phyloP scores from a whole-genome alignment of 1,140 invertebrate genomes.

The Diprion similis region DNA sequence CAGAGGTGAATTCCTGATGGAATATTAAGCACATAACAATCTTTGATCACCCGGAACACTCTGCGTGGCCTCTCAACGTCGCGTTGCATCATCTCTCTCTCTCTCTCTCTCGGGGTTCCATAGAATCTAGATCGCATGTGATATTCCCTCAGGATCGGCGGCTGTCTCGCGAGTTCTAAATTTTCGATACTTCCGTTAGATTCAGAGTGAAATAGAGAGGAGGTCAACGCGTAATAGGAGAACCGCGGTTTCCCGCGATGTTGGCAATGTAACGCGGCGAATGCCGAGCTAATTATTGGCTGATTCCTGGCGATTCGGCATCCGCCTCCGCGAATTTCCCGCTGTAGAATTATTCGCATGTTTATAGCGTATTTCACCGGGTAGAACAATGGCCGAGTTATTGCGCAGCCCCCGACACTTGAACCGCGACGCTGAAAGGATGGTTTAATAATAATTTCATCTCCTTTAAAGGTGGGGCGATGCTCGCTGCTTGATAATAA shows the following conservation, averaged over 20 bases:
- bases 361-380: background rate
- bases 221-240: too few species aligned
- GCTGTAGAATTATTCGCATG: too few species aligned
- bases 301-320: background rate
- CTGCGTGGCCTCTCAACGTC: too few species aligned
- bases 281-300: background rate
- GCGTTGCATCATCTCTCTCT: too few species aligned
- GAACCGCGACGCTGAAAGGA: background rate
- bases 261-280: too few species aligned
- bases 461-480: slow-evolving; percentile 20
- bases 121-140: background rate
- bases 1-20: background rate
- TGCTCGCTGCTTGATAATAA: slow-evolving; percentile 30
- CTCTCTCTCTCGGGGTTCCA: too few species aligned
- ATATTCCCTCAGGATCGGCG: background rate
- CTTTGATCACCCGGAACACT: background rate
- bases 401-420: too few species aligned
- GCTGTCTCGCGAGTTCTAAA: too few species aligned
- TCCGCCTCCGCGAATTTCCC: background rate
- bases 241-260: too few species aligned
- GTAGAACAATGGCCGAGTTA: background rate
- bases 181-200: too few species aligned
- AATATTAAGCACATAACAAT: background rate
- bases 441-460: slow-evolving; percentile 40
- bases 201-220: too few species aligned